These are phyloP conservation scores for Philereme transversata DNA, from an alignment of 2,888 invertebrate genomes.

Conservation along the genomic window DNA sequence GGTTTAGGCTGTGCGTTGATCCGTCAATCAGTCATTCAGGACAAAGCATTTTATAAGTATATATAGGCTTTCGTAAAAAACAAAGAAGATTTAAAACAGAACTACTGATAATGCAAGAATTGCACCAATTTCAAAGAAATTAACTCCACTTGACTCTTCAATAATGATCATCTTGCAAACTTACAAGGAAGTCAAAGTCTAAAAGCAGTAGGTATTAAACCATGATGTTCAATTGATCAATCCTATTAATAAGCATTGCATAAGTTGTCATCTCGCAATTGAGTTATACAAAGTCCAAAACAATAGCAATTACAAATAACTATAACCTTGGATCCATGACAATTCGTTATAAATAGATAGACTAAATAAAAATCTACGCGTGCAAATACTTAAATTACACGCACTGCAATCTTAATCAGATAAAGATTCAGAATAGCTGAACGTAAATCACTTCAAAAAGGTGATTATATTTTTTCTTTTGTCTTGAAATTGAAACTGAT, in stretches of 20 bases:
- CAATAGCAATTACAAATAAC: conserved; percentile 26
- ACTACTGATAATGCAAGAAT: too few species aligned
- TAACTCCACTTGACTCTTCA: conserved; percentile 8
- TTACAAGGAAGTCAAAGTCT: conserved; percentile 22
- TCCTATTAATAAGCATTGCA: conserved; percentile 40
- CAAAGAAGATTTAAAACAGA: too few species aligned
- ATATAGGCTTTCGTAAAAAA: too few species aligned
- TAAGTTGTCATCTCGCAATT: conserved; percentile 39
- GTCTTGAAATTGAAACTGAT: too few species aligned
- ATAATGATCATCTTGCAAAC: conserved; percentile 5
- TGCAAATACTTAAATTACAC: not conserved
- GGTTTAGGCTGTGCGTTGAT: too few species aligned
- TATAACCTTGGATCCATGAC: conserved; percentile 42
- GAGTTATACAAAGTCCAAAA: conserved; percentile 45
- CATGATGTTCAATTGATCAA: conserved; percentile 47
- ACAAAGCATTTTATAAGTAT: too few species aligned
- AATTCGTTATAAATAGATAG: conserved; percentile 36
- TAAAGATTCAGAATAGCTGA: too few species aligned
- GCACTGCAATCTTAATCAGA: too few species aligned
- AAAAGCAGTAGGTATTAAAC: conserved; percentile 15
- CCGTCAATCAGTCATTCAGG: too few species aligned
- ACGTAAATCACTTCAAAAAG: too few species aligned
- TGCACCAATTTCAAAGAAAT: too few species aligned
- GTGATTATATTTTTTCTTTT: too few species aligned
- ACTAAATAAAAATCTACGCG: not conserved